Evolutionary conservation across 2,888 invertebrate species (phyloP), one percentile per base, ranked within the genome.

Genomic region (Octonoba sinensis): DNA sequence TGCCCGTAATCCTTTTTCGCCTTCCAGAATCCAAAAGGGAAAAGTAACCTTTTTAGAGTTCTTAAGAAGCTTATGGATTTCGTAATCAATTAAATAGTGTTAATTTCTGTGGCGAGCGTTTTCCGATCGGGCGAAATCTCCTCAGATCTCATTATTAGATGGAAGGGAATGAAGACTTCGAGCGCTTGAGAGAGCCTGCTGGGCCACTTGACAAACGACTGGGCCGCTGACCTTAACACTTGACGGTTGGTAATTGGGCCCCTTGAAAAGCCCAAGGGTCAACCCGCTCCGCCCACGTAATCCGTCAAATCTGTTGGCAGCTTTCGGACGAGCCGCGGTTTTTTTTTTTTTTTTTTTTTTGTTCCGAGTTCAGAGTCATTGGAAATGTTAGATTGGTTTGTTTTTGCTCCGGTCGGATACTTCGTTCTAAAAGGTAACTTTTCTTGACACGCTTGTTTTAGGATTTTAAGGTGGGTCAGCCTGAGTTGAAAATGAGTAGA

Each of bases 261-360:
- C 27, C 66, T 66, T 72, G 59, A 67, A 66, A 47, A 47, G 46
- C 47, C 49, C 49, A 16, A 44, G 67, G 71, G 71, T 72, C 66
- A 72, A 24, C 49, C 44, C 78, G 60, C 73, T 81, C 66, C 79
- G 51, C 79, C 79, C 73, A 36, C 73, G 56, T 73, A 60, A 73
- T 81, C 59, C 69, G 60, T 81, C 73, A 69, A 44, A 18, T 57
- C 27, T 66, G 20, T n/a, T 81, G 79, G 74, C 79, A 73, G 78
- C 67, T 20, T 44, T 8, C 1, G 36, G 51, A 54, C 69, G 70
- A 44, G 44, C 56, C 15, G n/a, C n/a, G n/a, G n/a, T n/a, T n/a
- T n/a, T n/a, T 65, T 47, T 46, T 65, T 47, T 20, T n/a, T n/a
- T n/a, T n/a, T 36, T 6, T 36, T 36, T 36, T 36, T 36, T 36